These are phyloP conservation scores for Channa maculata DNA, from an alignment of 2,113 vertebrate genomes.

Conservation along the genomic window DNA sequence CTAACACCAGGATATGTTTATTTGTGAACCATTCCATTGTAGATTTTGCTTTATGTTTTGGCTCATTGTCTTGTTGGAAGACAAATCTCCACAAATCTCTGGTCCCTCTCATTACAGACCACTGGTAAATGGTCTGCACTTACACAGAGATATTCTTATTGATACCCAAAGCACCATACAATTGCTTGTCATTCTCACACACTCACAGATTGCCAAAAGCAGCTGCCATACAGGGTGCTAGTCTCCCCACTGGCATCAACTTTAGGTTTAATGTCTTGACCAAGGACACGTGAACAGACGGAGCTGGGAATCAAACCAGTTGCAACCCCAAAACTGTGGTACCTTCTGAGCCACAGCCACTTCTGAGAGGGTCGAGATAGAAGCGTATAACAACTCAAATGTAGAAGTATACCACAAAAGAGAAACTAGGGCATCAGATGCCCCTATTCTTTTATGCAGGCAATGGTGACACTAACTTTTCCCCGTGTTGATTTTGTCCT, in stretches of 20 bases:
- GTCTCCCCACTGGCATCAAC: no score
- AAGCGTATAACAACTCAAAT: conserved; percentile 34
- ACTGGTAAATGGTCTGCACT: conserved; percentile 2
- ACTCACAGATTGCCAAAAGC: conserved; percentile 2
- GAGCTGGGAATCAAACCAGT: no score
- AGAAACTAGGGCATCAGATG: conserved; percentile 72
- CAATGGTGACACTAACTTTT: conserved; percentile 45
- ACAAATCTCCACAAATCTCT: neutral
- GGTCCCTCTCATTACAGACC: conserved; percentile 49
- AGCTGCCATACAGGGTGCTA: no score
- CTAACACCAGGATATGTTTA: conserved; percentile 37
- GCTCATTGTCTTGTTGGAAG: no score
- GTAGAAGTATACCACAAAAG: conserved; percentile 42
- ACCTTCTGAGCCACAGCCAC: no score
- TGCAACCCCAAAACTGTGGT: no score
- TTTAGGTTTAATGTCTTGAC: no score
- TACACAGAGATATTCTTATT: neutral
- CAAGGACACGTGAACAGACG: no score
- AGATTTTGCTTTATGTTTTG: no score
- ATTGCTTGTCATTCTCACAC: neutral
- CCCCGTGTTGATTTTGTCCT: conserved; percentile 76
- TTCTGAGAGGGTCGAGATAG: conserved; percentile 31
- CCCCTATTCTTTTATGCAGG: conserved; percentile 65
- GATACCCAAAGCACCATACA: no score
- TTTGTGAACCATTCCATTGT: no score